Conservation (phyloP, 1,140 invertebrate genomes). For the Philaenus spumarius region DNA sequence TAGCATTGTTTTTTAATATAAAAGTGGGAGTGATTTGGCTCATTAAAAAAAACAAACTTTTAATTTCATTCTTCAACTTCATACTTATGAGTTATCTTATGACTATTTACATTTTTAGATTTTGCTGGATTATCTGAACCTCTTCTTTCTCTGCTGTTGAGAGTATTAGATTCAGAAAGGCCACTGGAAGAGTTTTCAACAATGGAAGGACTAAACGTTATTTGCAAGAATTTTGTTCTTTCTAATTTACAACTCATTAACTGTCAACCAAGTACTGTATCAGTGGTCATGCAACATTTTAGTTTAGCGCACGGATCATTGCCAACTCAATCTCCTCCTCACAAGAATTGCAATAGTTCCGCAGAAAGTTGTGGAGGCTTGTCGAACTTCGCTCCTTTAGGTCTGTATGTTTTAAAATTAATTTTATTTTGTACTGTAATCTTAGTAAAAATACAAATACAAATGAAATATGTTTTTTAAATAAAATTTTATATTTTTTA, state of each 20-base stretch:
- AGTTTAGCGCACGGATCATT: conserved; percentile 39
- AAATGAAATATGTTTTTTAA: too few species aligned
- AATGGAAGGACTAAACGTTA: conserved; percentile 42
- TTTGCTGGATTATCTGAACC: conserved; percentile 57
- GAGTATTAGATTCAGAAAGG: conserved; percentile 60
- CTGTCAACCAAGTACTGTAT: conserved; percentile 42
- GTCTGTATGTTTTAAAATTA: conserved; percentile 44
- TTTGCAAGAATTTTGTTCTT: conserved; percentile 43
- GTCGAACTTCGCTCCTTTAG: conserved; percentile 83
- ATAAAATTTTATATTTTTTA: too few species aligned
- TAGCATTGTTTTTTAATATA: too few species aligned
- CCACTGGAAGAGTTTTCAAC: conserved; percentile 58
- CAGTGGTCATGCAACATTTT: conserved; percentile 58
- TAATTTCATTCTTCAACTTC: too few species aligned
- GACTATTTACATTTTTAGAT: too few species aligned
- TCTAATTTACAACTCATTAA: conserved; percentile 43
- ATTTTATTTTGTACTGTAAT: too few species aligned
- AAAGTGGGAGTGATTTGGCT: too few species aligned
- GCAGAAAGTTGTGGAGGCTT: conserved; percentile 36
- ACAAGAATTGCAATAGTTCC: not conserved
- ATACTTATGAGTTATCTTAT: too few species aligned
- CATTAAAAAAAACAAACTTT: too few species aligned
- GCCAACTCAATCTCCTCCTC: not conserved
- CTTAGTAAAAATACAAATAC: too few species aligned
- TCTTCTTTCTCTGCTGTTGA: conserved; percentile 64